Evolutionary conservation across 2,888 invertebrate genomes (phyloP), one percentile per base, ranked within the genome.

Genomic region (Polyommatus iphigenia): DNA sequence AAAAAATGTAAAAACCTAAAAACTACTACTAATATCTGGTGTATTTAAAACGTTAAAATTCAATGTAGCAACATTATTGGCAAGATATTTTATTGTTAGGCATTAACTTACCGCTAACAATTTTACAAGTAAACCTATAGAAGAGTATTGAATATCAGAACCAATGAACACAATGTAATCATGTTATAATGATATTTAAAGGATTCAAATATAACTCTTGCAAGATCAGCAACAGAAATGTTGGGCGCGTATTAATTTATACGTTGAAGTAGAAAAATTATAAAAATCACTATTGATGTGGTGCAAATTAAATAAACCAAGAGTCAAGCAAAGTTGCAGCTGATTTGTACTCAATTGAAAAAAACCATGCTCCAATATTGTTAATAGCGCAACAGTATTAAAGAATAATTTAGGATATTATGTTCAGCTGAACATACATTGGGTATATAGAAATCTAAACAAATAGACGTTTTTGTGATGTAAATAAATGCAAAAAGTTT

Each of bases 401-500:
- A 41, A 8, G 32, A 8, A 41, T 41, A 7, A 41, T 41, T 41
- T 41, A 41, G 36, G 8, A 41, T 41, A 36, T 36, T n/a, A n/a
- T 36, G 36, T 41, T 41, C 7, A 41, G 41, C 7, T 41, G 41
- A 41, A 41, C 41, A 41, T 41, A 41, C 41, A 41, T 41, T 41
- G 41, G 41, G 41, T 41, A 41, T 41, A 41, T 41, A 41, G 41
- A 41, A 41, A 41, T 7, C 41, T 8, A 41, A 41, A 41, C 41
- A 7, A 41, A 41, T 41, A 41, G 41, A 41, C 41, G 8, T 41
- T 41, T 78, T 79, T 79, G 71, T 62, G 78, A 72, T 81, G 78
- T 79, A 76, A 79, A 77, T 82, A 82, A 82, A 83, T 82, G 81
- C 82, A 81, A 32, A 29, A 13, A 18, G 18, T 79, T 80, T 80